phyloP scores from a whole-genome alignment of 1,140 invertebrate genomes.

The Bathynomus jamesi region DNA sequence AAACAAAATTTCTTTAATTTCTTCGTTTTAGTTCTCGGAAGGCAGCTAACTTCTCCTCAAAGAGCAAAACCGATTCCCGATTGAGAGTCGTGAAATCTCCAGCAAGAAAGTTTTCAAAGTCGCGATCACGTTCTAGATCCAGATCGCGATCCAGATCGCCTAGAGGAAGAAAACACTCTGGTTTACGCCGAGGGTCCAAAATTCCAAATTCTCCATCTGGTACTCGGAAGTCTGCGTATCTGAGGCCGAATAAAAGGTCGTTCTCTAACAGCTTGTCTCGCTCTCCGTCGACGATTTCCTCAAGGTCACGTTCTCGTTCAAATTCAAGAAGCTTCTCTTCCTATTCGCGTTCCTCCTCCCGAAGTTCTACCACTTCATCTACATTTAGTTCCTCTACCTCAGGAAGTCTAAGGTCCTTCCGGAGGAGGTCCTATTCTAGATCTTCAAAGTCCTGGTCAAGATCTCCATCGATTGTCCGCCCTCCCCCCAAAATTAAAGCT shows the following conservation, averaged over 20 bases:
- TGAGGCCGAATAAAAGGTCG: not conserved
- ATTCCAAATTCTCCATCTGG: not conserved
- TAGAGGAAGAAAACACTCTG: not conserved
- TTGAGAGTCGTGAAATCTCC: not conserved
- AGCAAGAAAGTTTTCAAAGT: not conserved
- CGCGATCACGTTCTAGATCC: not conserved
- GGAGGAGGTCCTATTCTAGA: slow-evolving; percentile 29
- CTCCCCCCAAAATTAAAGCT: not conserved
- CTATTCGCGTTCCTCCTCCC: slow-evolving; percentile 10
- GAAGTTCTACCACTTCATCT: not conserved
- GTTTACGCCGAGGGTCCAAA: not conserved
- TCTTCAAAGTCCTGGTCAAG: slow-evolving; percentile 15
- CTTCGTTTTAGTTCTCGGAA: too few relatives aligned
- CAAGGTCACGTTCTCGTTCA: slow-evolving; percentile 10
- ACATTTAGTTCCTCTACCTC: slow-evolving; percentile 14
- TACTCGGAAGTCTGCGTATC: not conserved
- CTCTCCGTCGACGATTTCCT: not conserved
- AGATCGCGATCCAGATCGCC: not conserved
- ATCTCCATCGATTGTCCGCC: not conserved
- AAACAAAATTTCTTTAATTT: too few relatives aligned
- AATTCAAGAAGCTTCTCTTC: slow-evolving; percentile 33
- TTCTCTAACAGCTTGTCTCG: not conserved
- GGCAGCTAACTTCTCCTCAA: too few relatives aligned
- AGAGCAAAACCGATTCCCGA: not conserved
- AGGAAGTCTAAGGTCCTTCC: slow-evolving; percentile 15